phyloP scores from a whole-genome alignment of 2,113 vertebrate species.

The Paradisaea rubra region DNA sequence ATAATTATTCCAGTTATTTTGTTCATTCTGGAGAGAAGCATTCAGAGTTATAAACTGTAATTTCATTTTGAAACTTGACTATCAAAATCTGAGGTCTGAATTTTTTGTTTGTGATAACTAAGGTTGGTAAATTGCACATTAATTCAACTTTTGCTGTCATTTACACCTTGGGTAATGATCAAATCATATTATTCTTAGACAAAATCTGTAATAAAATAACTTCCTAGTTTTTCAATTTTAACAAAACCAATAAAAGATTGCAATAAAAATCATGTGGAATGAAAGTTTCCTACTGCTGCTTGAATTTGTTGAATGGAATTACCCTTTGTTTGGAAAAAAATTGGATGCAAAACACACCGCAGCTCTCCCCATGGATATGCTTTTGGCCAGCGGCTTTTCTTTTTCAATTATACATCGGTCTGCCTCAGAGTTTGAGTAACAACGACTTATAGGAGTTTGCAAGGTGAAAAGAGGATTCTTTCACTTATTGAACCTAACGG shows the following conservation, averaged over 20 bases:
- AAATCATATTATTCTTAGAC: background rate
- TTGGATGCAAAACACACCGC: background rate
- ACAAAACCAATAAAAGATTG: background rate
- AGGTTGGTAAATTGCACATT: background rate
- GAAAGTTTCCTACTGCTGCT: background rate
- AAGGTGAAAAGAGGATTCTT: background rate
- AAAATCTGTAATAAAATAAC: background rate
- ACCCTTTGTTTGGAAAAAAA: background rate
- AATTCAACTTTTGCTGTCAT: background rate
- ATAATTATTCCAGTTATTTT: background rate
- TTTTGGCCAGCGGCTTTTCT: background rate
- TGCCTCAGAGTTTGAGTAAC: background rate
- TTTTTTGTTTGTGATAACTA: background rate
- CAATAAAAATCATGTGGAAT: background rate
- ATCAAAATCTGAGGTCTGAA: background rate
- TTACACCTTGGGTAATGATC: background rate
- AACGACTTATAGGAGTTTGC: background rate
- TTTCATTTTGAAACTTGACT: background rate
- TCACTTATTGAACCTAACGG: background rate
- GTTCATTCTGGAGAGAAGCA: background rate
- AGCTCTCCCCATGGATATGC: background rate
- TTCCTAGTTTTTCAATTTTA: background rate
- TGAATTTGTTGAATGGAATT: background rate
- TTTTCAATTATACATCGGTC: background rate
- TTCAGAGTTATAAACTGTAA: background rate